Conservation (phyloP, 2,113 vertebrate species). For the Phylloscopus trochilus region DNA sequence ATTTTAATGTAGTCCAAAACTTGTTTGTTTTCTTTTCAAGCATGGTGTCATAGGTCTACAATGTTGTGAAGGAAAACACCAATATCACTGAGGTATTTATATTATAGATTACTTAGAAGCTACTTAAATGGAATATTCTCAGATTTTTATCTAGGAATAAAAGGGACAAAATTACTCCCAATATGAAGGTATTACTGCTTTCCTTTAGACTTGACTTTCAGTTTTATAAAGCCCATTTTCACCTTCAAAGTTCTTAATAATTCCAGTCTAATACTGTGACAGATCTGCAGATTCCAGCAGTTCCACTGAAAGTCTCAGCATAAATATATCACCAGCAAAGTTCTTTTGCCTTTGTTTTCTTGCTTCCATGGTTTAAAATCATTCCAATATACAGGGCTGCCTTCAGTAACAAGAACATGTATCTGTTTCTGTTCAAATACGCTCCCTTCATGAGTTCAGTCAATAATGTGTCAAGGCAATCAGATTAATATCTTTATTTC, state of each 20-base stretch:
- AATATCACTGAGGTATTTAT: neutral
- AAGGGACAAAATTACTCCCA: neutral
- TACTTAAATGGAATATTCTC: neutral
- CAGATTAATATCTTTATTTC: neutral
- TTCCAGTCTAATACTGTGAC: neutral
- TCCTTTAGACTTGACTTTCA: neutral
- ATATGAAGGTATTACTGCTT: neutral
- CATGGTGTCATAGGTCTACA: neutral
- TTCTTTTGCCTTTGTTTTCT: neutral
- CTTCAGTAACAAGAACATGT: neutral
- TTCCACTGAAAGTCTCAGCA: neutral
- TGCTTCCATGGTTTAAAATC: neutral
- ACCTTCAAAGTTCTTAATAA: neutral
- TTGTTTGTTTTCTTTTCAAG: neutral
- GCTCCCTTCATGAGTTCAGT: neutral
- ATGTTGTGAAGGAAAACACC: neutral
- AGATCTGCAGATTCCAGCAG: neutral
- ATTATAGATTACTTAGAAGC: neutral
- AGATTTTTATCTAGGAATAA: neutral
- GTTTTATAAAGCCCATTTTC: neutral
- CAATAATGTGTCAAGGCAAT: neutral
- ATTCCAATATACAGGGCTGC: neutral
- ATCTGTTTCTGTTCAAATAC: neutral
- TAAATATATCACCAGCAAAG: accelerated
- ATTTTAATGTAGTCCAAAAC: neutral